A percentile compares a stretch with the other conserved stretches of the same genome.
Conservation (phyloP, 2,797 vertebrate species). For the Smutsia temminckii region DNA sequence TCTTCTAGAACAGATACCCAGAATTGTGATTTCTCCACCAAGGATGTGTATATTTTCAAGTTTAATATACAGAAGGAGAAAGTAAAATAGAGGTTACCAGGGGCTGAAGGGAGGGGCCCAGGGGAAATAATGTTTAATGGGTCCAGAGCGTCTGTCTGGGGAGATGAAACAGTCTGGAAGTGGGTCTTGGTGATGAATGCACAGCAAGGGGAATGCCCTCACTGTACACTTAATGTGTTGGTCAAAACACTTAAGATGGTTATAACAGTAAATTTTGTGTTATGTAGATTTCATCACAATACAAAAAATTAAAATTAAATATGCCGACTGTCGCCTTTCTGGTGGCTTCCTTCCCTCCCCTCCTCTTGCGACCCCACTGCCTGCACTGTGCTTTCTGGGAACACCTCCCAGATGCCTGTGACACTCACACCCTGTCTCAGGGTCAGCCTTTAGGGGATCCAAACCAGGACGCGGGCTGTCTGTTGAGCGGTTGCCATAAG, state of each 20-base stretch:
- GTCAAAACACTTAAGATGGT: background rate
- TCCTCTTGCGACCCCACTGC: background rate
- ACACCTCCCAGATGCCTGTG: background rate
- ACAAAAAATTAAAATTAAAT: background rate
- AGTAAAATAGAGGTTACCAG: background rate
- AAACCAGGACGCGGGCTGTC: background rate
- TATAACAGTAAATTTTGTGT: background rate
- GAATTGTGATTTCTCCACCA: background rate
- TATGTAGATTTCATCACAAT: background rate
- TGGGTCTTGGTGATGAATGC: rapidly evolving
- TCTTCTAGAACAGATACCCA: background rate
- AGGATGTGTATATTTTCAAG: background rate
- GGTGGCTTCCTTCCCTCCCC: too few species aligned
- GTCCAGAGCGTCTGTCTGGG: background rate
- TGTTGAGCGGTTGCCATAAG: background rate
- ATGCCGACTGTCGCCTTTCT: background rate
- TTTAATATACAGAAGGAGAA: background rate
- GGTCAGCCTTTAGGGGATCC: too few species aligned
- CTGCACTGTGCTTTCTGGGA: background rate
- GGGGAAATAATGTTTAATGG: rapidly evolving
- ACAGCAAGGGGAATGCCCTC: too few species aligned
- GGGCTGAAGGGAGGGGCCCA: background rate
- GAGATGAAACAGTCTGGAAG: background rate
- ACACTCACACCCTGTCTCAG: background rate
- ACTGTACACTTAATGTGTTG: background rate